Conservation (phyloP, 2,888 invertebrate genomes). For the Patella caerulea region DNA sequence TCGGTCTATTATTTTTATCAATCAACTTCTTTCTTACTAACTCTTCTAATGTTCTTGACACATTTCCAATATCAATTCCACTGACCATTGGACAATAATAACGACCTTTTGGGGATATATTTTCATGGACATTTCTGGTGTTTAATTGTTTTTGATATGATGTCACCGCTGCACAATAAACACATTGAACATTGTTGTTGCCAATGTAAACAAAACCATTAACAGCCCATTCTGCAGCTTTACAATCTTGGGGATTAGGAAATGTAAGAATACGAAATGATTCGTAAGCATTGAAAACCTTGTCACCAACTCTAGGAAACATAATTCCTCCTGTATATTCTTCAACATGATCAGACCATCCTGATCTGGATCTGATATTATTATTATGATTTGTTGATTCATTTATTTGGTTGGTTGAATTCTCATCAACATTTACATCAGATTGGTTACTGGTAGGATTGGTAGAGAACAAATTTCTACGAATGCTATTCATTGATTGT, state of each 20-base stretch:
- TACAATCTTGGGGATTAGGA: neutral
- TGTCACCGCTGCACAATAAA: neutral
- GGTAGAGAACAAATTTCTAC: neutral
- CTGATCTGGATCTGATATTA: no score
- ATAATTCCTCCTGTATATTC: neutral
- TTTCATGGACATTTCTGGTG: neutral
- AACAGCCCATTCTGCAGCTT: neutral
- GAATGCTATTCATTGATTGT: neutral
- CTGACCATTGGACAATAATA: slow-evolving; percentile 1
- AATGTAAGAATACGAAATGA: neutral
- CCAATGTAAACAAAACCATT: neutral
- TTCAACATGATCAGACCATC: neutral
- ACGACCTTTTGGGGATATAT: neutral
- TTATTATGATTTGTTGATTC: no score
- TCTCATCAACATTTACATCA: no score
- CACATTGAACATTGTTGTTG: neutral
- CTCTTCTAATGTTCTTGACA: neutral
- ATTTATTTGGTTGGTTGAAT: neutral
- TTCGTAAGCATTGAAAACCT: neutral
- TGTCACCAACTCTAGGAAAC: neutral
- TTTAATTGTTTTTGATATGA: neutral
- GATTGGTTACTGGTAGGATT: no score
- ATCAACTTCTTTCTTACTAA: neutral
- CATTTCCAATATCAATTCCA: neutral
- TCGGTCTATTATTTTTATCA: neutral